Percentiles rank a stretch among this genome's conserved stretches.
Evolutionary conservation across 2,113 vertebrate genomes (phyloP).

Genomic region (Condylura cristata): DNA sequence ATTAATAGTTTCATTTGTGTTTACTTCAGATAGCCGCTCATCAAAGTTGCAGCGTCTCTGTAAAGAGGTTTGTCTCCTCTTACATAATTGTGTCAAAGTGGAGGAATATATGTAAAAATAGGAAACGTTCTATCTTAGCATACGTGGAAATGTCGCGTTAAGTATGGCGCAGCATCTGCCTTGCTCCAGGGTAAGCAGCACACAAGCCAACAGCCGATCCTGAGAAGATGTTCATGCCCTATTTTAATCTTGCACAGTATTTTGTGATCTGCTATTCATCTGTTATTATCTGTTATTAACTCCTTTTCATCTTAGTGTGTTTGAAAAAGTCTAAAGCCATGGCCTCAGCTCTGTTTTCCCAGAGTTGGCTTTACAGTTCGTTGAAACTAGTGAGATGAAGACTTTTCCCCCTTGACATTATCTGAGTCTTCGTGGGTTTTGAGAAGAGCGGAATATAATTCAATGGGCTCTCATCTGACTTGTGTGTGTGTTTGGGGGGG

Average conservation of each 20-base stretch:
- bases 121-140: background rate
- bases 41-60: background rate
- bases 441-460: background rate
- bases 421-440: background rate
- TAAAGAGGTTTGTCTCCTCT: background rate
- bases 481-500: too few relatives aligned
- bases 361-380: background rate
- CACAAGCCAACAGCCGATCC: background rate
- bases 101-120: conserved; percentile 46
- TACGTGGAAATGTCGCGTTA: background rate
- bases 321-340: background rate
- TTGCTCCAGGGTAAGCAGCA: background rate
- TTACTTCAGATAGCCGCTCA: background rate
- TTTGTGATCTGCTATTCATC: background rate
- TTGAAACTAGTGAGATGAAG: background rate
- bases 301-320: background rate
- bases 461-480: background rate
- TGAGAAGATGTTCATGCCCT: background rate
- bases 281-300: background rate
- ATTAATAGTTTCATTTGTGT: background rate
- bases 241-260: background rate
- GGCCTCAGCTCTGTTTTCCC: background rate
- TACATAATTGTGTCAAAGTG: conserved; percentile 40
- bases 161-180: background rate
- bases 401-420: background rate